These are phyloP conservation scores for Tachypleus tridentatus DNA, from an alignment of 1,140 invertebrate genomes.

Conservation along the genomic window DNA sequence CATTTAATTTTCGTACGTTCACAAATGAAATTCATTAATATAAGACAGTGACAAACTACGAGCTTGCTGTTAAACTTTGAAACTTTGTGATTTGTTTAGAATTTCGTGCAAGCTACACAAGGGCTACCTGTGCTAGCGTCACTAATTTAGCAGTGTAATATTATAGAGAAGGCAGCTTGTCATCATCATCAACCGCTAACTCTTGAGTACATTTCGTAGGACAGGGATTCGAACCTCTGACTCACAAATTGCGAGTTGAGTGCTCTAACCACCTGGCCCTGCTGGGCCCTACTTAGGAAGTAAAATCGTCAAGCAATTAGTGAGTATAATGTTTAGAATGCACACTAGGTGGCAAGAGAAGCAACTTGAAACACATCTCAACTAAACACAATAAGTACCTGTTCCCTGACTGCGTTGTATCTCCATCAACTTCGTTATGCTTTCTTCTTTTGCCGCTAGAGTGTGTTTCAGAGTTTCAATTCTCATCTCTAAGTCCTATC, in stretches of 20 bases:
- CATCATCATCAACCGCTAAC: no score
- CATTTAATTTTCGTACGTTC: no score
- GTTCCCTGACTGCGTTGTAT: constrained; percentile 96
- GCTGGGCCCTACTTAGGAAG: background rate
- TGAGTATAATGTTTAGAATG: background rate
- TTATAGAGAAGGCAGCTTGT: no score
- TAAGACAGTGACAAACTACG: no score
- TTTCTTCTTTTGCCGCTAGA: constrained; percentile 85
- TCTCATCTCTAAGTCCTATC: constrained; percentile 78
- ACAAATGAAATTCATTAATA: no score
- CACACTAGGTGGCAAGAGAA: background rate
- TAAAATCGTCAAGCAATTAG: background rate
- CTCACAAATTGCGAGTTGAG: background rate
- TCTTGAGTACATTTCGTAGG: background rate
- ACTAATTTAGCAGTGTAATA: no score
- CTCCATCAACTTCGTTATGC: constrained; percentile 95
- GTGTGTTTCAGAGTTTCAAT: constrained; percentile 98
- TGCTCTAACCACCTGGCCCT: background rate
- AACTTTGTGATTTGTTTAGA: no score
- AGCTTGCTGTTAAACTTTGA: no score
- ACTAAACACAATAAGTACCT: constrained; percentile 49
- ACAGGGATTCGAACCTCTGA: background rate
- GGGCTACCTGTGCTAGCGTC: no score
- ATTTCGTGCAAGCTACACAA: no score
- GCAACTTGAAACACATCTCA: background rate